These are phyloP conservation scores for Papilio helenus DNA, from an alignment of 1,140 invertebrate genomes.

Conservation along the genomic window DNA sequence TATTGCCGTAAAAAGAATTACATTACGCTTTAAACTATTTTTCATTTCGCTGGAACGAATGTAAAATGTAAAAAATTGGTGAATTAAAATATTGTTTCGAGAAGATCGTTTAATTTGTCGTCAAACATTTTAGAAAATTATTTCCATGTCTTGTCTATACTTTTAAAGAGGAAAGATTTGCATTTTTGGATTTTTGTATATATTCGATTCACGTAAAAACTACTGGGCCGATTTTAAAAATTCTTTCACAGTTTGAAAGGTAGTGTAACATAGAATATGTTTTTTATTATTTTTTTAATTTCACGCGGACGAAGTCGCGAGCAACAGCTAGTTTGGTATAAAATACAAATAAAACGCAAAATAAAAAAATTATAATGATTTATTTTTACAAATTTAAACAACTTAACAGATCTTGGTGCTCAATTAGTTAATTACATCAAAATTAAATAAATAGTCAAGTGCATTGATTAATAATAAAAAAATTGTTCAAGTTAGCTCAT, in stretches of 20 bases:
- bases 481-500: conserved; percentile 72
- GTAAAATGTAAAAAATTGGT: neutral
- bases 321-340: neutral
- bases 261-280: too few relatives aligned
- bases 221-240: too few relatives aligned
- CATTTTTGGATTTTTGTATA: too few relatives aligned
- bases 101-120: neutral
- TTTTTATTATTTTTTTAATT: too few relatives aligned
- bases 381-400: conserved; percentile 71
- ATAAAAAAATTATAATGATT: conserved; percentile 46
- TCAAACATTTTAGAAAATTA: too few relatives aligned
- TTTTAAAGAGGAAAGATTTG: too few relatives aligned
- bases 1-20: neutral
- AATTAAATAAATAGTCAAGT: conserved; percentile 80
- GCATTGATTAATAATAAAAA: conserved; percentile 71
- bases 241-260: too few relatives aligned
- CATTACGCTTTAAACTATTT: neutral
- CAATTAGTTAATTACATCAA: conserved; percentile 73
- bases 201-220: too few relatives aligned
- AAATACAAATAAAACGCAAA: conserved; percentile 28
- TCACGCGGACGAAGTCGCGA: neutral
- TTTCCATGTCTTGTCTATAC: too few relatives aligned
- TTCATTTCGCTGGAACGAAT: neutral
- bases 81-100: neutral
- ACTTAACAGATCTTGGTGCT: conserved; percentile 82